Evolutionary conservation across 2,888 invertebrate genomes (phyloP), one percentile per base, ranked within the genome.

Genomic region (Meteorus cinctellus): DNA sequence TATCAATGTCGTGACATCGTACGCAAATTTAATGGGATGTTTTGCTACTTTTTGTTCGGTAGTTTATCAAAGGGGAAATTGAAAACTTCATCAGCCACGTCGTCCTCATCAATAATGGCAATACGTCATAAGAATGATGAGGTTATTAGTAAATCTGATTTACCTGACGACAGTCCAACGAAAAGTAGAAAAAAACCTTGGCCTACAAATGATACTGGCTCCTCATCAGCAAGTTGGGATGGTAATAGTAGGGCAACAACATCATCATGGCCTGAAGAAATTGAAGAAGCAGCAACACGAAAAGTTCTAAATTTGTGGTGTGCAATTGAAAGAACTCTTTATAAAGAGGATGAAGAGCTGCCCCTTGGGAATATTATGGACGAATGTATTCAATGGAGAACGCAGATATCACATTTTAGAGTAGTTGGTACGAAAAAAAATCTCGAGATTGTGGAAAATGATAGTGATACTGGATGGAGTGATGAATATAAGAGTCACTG

Each of bases 341-440:
- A 85, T 41, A 84, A 86, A 34, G 87, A 87, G 73, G 79, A 86
- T 27, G 80, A 80, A 4, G 81, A 81, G 73, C 69, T 82, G 29
- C 68, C 78, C 4, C 75, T 80, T 2, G 84, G 82, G 16, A 66
- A 78, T 66, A 72, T 83, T 48, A 79, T 80, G 51, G 86, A 87
- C 24, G 89, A 89, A 77, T 89, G 89, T 67, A 65, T 80, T 63
- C 89, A 89, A 76, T 89, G 89, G 89, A 82, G 83, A 72, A 83
- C 76, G 3, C 89, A 89, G 72, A 80, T 88, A 74, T 84, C 86
- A 4, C 88, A 88, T 75, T 81, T 89, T 41, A 81, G 89, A 78
- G 65, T 89, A 48, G 59, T 84, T 51, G 86, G 85, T 0, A 81
- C 78, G 19, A 80, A 74, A 68, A 60, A 70, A 34, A 75, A n/a